These are phyloP conservation scores for Martes martes DNA, from an alignment of 2,113 vertebrate species.

Conservation along the genomic window DNA sequence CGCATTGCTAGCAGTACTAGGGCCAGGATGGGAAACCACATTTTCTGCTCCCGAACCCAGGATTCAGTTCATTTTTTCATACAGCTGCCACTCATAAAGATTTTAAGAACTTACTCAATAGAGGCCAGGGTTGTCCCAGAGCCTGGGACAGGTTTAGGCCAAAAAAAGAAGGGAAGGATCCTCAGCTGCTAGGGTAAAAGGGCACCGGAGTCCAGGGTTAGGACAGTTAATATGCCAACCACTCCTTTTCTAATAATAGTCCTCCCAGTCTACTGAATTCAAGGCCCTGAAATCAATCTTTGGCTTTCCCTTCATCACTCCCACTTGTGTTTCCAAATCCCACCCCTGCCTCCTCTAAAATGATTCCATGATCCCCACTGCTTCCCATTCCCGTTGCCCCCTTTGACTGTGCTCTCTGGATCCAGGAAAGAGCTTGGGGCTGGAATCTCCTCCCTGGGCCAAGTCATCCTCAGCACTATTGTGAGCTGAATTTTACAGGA, in stretches of 20 bases:
- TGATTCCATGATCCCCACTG: background rate
- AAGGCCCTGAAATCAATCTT: background rate
- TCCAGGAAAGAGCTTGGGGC: background rate
- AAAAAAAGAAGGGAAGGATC: background rate
- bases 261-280: background rate
- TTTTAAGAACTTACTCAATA: background rate
- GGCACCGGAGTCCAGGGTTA: background rate
- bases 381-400: background rate
- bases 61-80: background rate
- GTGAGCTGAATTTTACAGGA: background rate
- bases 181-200: background rate
- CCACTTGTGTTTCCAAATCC: background rate
- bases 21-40: background rate
- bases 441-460: background rate
- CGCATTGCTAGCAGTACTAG: background rate
- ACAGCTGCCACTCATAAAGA: constrained; percentile 5
- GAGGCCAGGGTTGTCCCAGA: constrained; percentile 1
- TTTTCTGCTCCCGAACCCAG: background rate
- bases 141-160: background rate
- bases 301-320: background rate
- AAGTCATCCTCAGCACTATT: background rate
- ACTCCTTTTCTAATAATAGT: background rate
- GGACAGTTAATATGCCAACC: background rate
- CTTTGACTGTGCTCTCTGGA: background rate
- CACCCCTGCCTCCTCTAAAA: background rate